phyloP scores from a whole-genome alignment of 2,797 vertebrate species.

The Phoebastria nigripes region DNA sequence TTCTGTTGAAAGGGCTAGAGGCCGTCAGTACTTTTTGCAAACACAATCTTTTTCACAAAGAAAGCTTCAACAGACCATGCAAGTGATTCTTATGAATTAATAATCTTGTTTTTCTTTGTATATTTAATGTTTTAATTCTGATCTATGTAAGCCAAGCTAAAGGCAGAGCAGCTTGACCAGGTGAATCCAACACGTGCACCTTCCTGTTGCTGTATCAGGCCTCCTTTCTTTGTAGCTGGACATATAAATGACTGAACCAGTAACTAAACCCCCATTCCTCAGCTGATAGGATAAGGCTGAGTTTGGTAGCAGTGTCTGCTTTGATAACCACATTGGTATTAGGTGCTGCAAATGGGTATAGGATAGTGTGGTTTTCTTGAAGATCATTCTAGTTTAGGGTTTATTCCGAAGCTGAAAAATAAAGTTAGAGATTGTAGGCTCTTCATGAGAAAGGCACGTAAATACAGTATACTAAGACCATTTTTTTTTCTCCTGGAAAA shows the following conservation, averaged over 20 bases:
- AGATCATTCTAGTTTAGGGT: not conserved
- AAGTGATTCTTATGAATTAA: not conserved
- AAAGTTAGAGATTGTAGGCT: not conserved
- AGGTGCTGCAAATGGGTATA: not conserved
- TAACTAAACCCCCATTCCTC: not conserved
- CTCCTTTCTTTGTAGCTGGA: not conserved
- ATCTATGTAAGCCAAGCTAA: not conserved
- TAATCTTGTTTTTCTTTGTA: not conserved
- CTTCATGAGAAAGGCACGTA: not conserved
- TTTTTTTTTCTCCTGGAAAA: not conserved
- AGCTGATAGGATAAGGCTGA: not conserved
- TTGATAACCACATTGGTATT: not conserved
- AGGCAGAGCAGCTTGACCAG: not conserved
- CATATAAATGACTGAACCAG: not conserved
- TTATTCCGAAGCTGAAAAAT: not conserved
- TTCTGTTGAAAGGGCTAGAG: not conserved
- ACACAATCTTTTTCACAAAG: not conserved
- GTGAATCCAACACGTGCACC: accelerated
- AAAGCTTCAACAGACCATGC: not conserved
- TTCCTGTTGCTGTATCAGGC: not conserved
- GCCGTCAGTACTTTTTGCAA: not conserved
- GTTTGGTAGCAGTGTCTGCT: not conserved
- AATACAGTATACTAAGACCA: not conserved
- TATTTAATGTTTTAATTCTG: not conserved
- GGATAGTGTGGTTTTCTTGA: not conserved